Evolutionary conservation across 30 jellyfish, hydroid and myxozoan species (phyloP).

Genomic region (Catostylus mosaicus): DNA sequence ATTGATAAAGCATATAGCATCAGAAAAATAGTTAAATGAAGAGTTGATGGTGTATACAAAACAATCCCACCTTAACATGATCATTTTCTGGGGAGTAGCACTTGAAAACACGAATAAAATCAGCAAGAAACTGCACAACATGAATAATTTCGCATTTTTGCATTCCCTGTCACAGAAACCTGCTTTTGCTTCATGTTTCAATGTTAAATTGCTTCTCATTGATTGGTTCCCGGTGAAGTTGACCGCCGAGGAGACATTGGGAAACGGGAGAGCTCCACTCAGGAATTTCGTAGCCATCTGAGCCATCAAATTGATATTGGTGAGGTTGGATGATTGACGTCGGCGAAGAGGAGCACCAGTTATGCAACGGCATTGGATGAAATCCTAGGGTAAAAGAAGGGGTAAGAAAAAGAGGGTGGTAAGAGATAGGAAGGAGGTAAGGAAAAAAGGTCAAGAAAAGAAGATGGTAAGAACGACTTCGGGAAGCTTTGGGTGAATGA

Average conservation of each 20-base stretch:
- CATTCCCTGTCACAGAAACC: conserved; percentile 94
- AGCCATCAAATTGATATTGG: not conserved
- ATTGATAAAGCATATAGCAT: no score
- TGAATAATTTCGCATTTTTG: conserved; percentile 66
- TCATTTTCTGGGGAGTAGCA: conserved; percentile 88
- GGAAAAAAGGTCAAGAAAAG: no score
- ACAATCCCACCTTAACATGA: conserved; percentile 74
- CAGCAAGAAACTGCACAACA: conserved; percentile 28
- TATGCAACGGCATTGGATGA: conserved; percentile 28
- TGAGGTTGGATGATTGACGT: not conserved
- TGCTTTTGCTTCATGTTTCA: conserved; percentile 56
- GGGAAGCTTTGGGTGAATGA: no score
- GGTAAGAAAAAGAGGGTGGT: not conserved
- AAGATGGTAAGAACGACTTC: no score
- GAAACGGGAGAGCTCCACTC: not conserved
- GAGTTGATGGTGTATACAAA: not conserved
- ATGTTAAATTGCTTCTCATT: not conserved
- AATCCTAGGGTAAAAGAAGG: not conserved
- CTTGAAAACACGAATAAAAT: conserved; percentile 45
- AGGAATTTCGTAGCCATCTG: conserved; percentile 1
- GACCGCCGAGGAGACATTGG: not conserved
- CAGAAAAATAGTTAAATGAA: not conserved
- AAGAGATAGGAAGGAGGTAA: no score
- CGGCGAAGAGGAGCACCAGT: conserved; percentile 20
- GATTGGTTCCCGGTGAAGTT: not conserved